Percentiles rank a stretch among this genome's conserved stretches.
These are phyloP conservation scores for Athene noctua DNA, from an alignment of 2,113 vertebrate species.

Conservation along the genomic window DNA sequence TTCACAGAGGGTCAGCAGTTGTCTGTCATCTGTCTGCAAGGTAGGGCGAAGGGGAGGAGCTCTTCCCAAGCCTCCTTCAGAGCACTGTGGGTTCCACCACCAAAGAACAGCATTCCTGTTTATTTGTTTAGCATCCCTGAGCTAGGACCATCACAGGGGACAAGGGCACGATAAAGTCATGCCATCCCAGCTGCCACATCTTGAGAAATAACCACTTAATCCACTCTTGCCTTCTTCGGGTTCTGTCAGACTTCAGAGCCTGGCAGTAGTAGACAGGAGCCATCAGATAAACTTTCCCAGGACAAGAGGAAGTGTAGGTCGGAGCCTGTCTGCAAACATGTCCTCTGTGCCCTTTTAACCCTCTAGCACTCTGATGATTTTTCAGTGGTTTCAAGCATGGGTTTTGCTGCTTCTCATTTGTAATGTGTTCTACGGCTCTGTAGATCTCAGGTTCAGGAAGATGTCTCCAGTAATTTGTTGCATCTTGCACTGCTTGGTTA, in stretches of 20 bases:
- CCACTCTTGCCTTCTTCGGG: background rate
- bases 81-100: background rate
- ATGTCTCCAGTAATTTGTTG: background rate
- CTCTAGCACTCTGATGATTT: background rate
- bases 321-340: background rate
- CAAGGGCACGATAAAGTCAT: background rate
- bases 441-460: background rate
- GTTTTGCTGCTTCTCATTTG: background rate
- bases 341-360: fast-evolving
- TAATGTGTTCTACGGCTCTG: background rate
- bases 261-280: background rate
- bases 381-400: background rate
- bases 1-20: background rate
- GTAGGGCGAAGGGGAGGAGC: background rate
- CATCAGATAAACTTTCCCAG: background rate
- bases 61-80: background rate
- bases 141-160: too few relatives aligned
- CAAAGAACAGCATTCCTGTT: background rate
- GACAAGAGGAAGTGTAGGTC: background rate
- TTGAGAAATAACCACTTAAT: background rate
- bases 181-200: background rate
- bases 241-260: background rate
- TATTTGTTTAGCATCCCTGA: background rate
- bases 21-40: background rate
- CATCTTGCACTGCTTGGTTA: background rate